phyloP scores from a whole-genome alignment of 1,140 invertebrate genomes.

The Bombus sylvicola region DNA sequence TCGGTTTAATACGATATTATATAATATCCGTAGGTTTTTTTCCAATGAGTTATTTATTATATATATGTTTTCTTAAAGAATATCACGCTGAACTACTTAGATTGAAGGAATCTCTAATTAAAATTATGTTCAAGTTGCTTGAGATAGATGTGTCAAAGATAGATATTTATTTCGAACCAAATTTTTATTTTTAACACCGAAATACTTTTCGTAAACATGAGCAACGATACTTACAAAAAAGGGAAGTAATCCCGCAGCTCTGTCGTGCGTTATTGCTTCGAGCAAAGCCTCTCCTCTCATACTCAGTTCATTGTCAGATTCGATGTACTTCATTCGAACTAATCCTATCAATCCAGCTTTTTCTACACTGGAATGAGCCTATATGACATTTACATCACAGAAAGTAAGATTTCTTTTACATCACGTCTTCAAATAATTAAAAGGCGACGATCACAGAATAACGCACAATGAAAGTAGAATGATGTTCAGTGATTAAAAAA shows the following conservation, averaged over 20 bases:
- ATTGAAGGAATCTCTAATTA: too few species aligned
- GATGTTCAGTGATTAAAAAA: too few species aligned
- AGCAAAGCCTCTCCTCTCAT: conserved; percentile 91
- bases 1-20: not conserved
- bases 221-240: conserved; percentile 92
- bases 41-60: too few species aligned
- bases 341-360: conserved; percentile 96
- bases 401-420: not conserved
- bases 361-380: conserved; percentile 98
- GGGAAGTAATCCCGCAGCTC: conserved; percentile 94
- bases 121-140: too few species aligned
- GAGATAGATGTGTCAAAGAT: too few species aligned
- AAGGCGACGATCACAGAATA: not conserved
- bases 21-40: not conserved
- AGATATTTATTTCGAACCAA: too few species aligned
- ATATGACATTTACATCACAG: not conserved
- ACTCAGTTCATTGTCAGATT: conserved; percentile 91
- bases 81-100: too few species aligned
- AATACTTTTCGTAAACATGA: not conserved
- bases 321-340: conserved; percentile 96
- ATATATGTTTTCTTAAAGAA: too few species aligned
- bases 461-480: not conserved
- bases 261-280: conserved; percentile 92
- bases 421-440: not conserved
- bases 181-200: not conserved